phyloP scores from a whole-genome alignment of 2,797 vertebrate species.

The Neomorphus geoffroyi region DNA sequence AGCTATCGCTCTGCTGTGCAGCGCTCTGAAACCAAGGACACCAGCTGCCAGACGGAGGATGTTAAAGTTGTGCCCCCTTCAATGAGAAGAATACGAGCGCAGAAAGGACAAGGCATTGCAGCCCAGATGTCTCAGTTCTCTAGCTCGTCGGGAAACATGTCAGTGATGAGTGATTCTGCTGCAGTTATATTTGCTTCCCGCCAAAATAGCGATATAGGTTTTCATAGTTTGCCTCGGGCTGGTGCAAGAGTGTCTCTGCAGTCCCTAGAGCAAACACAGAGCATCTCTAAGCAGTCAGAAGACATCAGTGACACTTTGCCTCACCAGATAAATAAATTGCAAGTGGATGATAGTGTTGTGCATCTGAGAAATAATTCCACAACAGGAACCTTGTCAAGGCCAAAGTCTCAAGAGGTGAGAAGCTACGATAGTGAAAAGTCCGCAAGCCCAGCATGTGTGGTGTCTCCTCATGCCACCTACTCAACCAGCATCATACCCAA shows the following conservation, averaged over 20 bases:
- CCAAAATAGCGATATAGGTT: slow-evolving; percentile 82
- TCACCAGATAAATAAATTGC: slow-evolving; percentile 81
- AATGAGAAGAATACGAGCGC: slow-evolving; percentile 92
- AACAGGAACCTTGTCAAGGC: slow-evolving; percentile 74
- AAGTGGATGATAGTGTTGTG: slow-evolving; percentile 80
- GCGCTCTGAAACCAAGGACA: slow-evolving; percentile 86
- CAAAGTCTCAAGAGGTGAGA: slow-evolving; percentile 88
- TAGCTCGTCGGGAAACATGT: slow-evolving; percentile 90
- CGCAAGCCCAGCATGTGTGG: slow-evolving; percentile 81
- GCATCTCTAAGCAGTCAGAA: slow-evolving; percentile 77
- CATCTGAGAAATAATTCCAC: slow-evolving; percentile 80
- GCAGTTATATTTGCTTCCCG: slow-evolving; percentile 80
- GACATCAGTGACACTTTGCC: slow-evolving; percentile 62
- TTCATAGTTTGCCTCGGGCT: slow-evolving; percentile 91
- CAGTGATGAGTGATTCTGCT: slow-evolving; percentile 81
- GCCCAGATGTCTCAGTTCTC: slow-evolving; percentile 93
- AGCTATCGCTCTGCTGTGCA: slow-evolving; percentile 78
- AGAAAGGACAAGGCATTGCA: slow-evolving; percentile 94
- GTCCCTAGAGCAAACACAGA: slow-evolving; percentile 81
- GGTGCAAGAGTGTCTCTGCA: slow-evolving; percentile 85
- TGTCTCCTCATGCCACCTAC: slow-evolving; percentile 90
- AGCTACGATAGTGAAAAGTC: slow-evolving; percentile 77
- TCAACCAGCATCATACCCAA: slow-evolving; percentile 92
- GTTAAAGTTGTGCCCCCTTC: slow-evolving; percentile 93
- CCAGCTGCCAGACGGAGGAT: slow-evolving; percentile 94